These are phyloP conservation scores for Archocentrus centrarchus DNA, from an alignment of 2,113 vertebrate species.

Conservation along the genomic window DNA sequence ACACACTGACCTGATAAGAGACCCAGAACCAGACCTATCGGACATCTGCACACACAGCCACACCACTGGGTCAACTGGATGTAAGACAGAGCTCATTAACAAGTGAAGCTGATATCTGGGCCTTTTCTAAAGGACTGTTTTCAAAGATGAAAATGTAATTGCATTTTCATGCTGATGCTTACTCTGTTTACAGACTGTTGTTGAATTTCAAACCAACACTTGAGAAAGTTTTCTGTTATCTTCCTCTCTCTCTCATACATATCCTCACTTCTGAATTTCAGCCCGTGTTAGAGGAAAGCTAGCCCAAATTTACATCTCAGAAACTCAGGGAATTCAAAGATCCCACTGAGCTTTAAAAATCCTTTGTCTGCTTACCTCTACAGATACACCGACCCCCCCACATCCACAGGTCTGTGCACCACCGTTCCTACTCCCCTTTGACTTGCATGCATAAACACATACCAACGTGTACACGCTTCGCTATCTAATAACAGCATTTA, in stretches of 20 bases:
- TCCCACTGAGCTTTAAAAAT: not conserved
- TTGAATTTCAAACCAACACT: not conserved
- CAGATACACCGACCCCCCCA: not conserved
- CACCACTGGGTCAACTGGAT: not conserved
- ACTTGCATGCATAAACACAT: not conserved
- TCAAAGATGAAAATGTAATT: not conserved
- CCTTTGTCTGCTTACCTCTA: not conserved
- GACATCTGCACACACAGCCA: not conserved
- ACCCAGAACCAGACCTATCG: not conserved
- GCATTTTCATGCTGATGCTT: not conserved
- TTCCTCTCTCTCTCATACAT: not conserved
- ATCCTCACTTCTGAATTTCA: not conserved
- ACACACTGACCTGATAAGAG: not conserved
- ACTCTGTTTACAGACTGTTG: not conserved
- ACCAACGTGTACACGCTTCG: not conserved
- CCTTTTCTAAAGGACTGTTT: not conserved
- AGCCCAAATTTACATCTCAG: not conserved
- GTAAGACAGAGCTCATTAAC: not conserved
- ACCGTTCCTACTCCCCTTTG: not conserved
- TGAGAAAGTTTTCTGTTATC: not conserved
- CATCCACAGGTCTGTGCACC: not conserved
- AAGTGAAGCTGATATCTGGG: not conserved
- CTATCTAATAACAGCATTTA: not conserved
- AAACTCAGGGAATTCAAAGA: not conserved
- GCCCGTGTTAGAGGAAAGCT: not conserved